phyloP scores from a whole-genome alignment of 2,888 invertebrate genomes.

The Serrognathus titanus region DNA sequence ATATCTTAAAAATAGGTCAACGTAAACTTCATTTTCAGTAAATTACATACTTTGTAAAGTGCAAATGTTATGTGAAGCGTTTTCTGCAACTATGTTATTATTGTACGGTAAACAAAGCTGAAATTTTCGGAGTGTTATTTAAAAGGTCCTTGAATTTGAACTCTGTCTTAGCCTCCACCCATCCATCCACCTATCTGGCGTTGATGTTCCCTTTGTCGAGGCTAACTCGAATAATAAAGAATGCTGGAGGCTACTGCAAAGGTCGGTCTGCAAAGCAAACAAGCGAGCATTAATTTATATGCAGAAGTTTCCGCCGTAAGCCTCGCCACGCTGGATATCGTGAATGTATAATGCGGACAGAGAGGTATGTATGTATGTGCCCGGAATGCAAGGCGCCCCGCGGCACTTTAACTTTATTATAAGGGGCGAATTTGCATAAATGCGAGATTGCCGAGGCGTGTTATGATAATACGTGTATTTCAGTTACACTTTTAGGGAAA shows the following conservation, averaged over 20 bases:
- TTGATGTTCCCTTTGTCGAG: conserved; percentile 20
- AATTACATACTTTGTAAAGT: too few species aligned
- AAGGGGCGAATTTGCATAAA: conserved; percentile 17
- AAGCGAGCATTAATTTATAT: conserved; percentile 32
- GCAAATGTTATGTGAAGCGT: too few species aligned
- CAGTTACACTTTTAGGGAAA: not conserved
- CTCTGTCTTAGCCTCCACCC: not conserved
- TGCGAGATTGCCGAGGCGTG: conserved; percentile 12
- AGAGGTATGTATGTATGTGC: conserved; percentile 26
- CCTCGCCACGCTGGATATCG: conserved; percentile 20
- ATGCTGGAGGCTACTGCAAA: conserved; percentile 25
- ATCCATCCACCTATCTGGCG: conserved; percentile 23
- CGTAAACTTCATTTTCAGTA: too few species aligned
- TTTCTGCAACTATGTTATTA: too few species aligned
- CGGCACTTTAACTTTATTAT: conserved; percentile 14
- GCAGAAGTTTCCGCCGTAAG: conserved; percentile 26
- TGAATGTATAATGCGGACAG: conserved; percentile 28
- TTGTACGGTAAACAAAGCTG: too few species aligned
- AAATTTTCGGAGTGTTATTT: too few species aligned
- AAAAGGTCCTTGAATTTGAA: not conserved
- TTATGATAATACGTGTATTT: conserved; percentile 4
- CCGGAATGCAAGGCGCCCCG: conserved; percentile 18
- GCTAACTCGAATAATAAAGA: conserved; percentile 26
- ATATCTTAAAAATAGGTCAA: too few species aligned
- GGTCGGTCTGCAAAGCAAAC: conserved; percentile 27